phyloP scores from a whole-genome alignment of 2,113 vertebrate genomes.

The Oncorhynchus tshawytscha region DNA sequence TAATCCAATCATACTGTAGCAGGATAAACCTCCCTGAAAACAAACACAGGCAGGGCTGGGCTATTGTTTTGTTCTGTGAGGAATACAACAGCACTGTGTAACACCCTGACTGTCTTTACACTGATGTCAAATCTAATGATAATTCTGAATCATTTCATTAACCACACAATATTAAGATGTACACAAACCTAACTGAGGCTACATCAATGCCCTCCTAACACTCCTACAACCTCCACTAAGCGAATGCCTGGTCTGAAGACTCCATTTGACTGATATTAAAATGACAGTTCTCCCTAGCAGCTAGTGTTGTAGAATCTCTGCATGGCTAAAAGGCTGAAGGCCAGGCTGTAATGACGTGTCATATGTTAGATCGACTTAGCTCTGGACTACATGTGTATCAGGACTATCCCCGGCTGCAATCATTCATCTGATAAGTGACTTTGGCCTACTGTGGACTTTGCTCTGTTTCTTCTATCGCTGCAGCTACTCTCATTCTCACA shows the following conservation, averaged over 20 bases:
- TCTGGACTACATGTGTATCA: neutral
- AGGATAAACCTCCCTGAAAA: neutral
- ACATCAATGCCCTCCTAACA: too few relatives aligned
- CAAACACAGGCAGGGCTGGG: neutral
- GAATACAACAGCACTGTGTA: neutral
- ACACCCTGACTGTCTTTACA: neutral
- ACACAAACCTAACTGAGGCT: too few relatives aligned
- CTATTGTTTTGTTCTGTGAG: neutral
- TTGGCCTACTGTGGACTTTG: neutral
- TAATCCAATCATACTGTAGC: constrained; percentile 2
- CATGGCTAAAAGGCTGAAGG: neutral
- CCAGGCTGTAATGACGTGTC: neutral
- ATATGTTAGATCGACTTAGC: neutral
- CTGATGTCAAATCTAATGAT: too few relatives aligned
- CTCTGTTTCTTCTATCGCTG: neutral
- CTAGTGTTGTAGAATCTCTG: neutral
- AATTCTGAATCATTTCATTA: too few relatives aligned
- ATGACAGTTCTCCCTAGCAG: neutral
- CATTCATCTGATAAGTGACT: constrained; percentile 2
- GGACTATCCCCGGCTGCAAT: neutral
- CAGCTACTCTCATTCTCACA: neutral
- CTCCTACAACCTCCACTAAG: too few relatives aligned
- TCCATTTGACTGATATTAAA: neutral
- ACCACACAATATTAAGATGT: too few relatives aligned
- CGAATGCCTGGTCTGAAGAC: neutral